phyloP scores from a whole-genome alignment of 2,797 vertebrate species.

The Gallinago nigripennis region DNA sequence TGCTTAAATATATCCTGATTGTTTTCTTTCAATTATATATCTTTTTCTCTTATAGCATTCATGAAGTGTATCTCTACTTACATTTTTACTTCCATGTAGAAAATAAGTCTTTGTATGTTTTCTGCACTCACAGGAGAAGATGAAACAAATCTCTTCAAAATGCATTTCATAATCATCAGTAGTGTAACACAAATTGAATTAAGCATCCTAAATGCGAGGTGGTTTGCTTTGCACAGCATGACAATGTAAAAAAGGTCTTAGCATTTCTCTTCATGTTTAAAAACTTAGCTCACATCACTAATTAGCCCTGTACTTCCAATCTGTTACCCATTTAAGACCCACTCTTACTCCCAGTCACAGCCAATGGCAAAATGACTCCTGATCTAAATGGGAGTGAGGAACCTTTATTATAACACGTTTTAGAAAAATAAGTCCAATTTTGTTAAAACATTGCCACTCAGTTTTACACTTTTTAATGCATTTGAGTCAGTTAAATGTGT shows the following conservation, averaged over 20 bases:
- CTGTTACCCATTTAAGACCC: neutral
- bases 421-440: neutral
- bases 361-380: neutral
- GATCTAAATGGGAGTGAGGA: neutral
- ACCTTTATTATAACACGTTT: neutral
- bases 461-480: neutral
- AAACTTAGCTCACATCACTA: neutral
- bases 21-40: neutral
- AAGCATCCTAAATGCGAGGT: neutral
- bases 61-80: neutral
- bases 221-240: conserved; percentile 7
- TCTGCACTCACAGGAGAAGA: neutral
- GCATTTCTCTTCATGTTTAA: conserved; percentile 11
- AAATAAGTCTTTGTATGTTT: conserved; percentile 10
- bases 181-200: conserved; percentile 11
- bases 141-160: conserved; percentile 9
- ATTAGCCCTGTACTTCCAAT: conserved; percentile 25
- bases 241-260: neutral
- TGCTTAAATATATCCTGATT: neutral
- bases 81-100: neutral
- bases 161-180: neutral
- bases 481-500: neutral
- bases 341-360: neutral
- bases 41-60: neutral
- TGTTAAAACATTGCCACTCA: neutral